Conservation (phyloP, 2,888 invertebrate species). For the Lasioglossum lativentre region DNA sequence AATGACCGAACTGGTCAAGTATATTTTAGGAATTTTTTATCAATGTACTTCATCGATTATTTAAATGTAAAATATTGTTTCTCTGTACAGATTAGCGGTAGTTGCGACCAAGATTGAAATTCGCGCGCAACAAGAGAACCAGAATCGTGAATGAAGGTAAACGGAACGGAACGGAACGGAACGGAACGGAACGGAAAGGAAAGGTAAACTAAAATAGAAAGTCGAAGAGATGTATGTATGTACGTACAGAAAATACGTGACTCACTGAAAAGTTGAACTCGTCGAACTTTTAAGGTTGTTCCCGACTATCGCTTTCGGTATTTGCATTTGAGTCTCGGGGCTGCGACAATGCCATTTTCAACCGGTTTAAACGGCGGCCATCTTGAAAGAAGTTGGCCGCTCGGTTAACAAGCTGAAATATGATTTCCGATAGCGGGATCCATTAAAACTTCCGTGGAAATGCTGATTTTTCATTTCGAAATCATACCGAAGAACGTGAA, state of each 20-base stretch:
- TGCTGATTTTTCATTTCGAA: neutral
- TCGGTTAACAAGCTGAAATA: conserved; percentile 12
- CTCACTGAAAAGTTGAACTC: neutral
- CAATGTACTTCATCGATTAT: too few species aligned
- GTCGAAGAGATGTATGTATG: neutral
- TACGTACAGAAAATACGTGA: neutral
- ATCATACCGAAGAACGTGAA: neutral
- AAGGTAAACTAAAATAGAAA: neutral
- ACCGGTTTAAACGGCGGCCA: conserved; percentile 1
- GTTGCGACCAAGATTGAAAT: neutral
- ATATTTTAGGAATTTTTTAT: too few species aligned
- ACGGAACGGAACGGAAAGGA: too few species aligned
- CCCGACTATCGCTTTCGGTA: neutral
- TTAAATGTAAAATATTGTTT: too few species aligned
- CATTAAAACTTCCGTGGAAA: neutral
- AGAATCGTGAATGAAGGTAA: neutral
- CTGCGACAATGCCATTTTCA: neutral
- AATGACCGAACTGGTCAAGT: too few species aligned
- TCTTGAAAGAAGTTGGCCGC: conserved; percentile 5
- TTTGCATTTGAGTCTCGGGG: conserved; percentile 11
- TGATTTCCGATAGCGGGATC: conserved; percentile 12
- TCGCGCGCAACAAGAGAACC: neutral
- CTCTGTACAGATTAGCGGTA: too few species aligned
- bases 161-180: too few species aligned
- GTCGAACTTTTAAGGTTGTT: neutral